Evolutionary conservation across 92 coral and sea anemone species (phyloP).

Genomic region (Bergia puertoricense): DNA sequence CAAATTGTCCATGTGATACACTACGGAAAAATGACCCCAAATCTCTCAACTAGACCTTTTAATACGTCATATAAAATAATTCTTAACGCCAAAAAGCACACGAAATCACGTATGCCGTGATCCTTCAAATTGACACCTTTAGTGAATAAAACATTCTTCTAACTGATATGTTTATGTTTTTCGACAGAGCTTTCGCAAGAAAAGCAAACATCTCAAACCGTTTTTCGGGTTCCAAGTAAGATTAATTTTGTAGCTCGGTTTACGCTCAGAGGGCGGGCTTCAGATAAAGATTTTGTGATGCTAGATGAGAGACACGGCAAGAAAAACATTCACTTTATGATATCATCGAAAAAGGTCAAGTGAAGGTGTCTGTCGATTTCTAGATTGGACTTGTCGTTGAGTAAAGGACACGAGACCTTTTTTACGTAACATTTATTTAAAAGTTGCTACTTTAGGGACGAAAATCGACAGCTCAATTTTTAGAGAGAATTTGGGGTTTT

Average conservation of each 20-base stretch:
- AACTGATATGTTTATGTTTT: too few species aligned
- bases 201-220: not conserved
- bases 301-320: slow-evolving; percentile 24
- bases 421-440: not conserved
- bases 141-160: too few species aligned
- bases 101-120: not conserved
- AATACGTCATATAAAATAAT: too few species aligned
- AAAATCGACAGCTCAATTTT: not conserved
- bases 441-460: not conserved
- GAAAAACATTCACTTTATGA: slow-evolving; percentile 4
- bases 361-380: not conserved
- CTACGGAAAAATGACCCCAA: not conserved
- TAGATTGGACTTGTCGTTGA: not conserved
- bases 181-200: not conserved
- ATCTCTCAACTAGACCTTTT: too few species aligned
- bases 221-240: not conserved
- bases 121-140: not conserved
- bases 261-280: not conserved
- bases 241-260: not conserved
- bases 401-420: not conserved
- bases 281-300: not conserved
- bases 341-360: slow-evolving; percentile 5
- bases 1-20: not conserved
- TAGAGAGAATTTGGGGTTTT: not conserved
- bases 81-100: too few species aligned